Base-by-base conservation (phyloP, 2,113 vertebrate species). In the Prolemur simus region DNA sequence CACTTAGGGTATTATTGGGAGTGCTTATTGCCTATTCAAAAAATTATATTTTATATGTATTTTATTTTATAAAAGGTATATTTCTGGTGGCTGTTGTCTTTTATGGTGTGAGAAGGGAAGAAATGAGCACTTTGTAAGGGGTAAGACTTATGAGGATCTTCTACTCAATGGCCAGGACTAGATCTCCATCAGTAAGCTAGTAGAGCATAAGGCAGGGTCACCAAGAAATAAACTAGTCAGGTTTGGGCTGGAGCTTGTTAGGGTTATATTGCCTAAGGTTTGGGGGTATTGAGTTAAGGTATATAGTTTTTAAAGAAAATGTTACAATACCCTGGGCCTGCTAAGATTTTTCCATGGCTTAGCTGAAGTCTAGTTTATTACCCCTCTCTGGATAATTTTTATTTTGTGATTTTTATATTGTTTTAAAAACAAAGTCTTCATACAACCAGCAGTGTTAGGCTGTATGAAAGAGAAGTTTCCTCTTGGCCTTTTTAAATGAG, bases 401-500 rank as follows among this genome's bases (percentile, higher is more conserved):
- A n/a, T 89, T 87, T 81, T 76, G 5, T 56, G 58, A 6, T 73
- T 84, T 78, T 76, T 56, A 74, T 87, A n/a, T 86, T 74, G 47
- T 80, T 88, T 96, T 88, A 85, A 63, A 78, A 89, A 92, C 12
- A 92, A 78, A 95, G 49, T 25, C 81, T 94, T 69, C 42, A 82
- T 60, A n/a, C 69, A 74, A 9, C 64, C 29, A 32, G 45, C 49
- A 60, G 58, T 92, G 21, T 96, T 90, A 54, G 25, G 34, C 25
- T 83, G 25, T 76, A 71, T 93, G 56, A 87, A 54, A 88, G n/a
- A 63, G n/a, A 95, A 17, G 63, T 90, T 96, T 96, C 82, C 63
- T 87, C 32, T 73, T 90, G 56, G n/a, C 4, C 5, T 29, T 37
- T 66, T 90, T 91, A 60, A 42, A 56, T 64, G 21, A 87, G 17